Evolutionary conservation across 2,888 invertebrate genomes (phyloP).

Genomic region (Ophioninae sp.): DNA sequence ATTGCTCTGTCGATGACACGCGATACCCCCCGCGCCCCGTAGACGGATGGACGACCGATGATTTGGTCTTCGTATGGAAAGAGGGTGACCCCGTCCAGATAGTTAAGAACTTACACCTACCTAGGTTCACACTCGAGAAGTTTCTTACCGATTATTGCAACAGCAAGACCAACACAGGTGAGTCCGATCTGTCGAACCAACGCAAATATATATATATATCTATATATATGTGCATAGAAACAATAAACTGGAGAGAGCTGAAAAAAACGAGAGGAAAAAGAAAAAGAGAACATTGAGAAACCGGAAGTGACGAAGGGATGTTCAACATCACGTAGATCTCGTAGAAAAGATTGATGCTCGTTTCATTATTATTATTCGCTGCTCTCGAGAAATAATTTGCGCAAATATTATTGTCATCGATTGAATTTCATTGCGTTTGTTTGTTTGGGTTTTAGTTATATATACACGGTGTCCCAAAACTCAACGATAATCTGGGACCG

Average conservation of each 20-base stretch:
- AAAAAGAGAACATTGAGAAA: neutral
- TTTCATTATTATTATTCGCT: neutral
- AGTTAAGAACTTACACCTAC: constrained; percentile 95
- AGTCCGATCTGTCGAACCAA: constrained; percentile 69
- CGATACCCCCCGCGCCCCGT: constrained; percentile 54
- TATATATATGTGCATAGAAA: too few relatives aligned
- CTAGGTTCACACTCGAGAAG: constrained; percentile 96
- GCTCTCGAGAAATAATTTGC: neutral
- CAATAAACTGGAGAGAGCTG: neutral
- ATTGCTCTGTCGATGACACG: constrained; percentile 45
- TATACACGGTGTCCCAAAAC: too few relatives aligned
- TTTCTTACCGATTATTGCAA: constrained; percentile 98
- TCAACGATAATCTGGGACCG: too few relatives aligned
- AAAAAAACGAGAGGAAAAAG: constrained; percentile 7
- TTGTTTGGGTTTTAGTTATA: too few relatives aligned
- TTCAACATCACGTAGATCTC: constrained; percentile 1
- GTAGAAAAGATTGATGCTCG: constrained; percentile 3
- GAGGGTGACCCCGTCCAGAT: constrained; percentile 97
- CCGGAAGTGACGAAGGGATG: neutral
- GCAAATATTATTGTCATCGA: neutral
- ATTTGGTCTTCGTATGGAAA: constrained; percentile 98
- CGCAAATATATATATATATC: neutral
- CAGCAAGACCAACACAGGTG: constrained; percentile 98
- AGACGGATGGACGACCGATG: constrained; percentile 99
- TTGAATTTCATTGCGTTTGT: too few relatives aligned